Evolutionary conservation across 2,888 invertebrate genomes (phyloP).

Genomic region (Tinea pellionella): DNA sequence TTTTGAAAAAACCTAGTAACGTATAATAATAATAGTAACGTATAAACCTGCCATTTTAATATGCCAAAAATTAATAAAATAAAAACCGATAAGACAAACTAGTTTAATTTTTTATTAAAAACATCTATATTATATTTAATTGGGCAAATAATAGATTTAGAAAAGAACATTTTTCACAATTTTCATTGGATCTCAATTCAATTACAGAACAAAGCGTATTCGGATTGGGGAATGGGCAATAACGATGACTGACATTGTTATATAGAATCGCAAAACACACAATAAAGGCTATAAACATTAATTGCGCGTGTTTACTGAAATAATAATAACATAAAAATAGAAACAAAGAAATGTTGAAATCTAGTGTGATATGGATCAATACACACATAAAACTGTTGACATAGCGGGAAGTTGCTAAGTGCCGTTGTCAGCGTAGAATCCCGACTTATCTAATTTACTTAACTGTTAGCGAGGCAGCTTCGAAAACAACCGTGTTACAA

Average conservation of each 20-base stretch:
- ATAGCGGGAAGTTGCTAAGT: slow-evolving; percentile 48
- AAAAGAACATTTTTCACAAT: neutral
- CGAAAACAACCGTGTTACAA: slow-evolving; percentile 39
- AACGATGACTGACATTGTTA: neutral
- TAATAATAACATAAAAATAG: slow-evolving; percentile 3
- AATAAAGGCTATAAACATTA: neutral
- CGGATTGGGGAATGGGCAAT: neutral
- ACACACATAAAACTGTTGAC: slow-evolving; percentile 47
- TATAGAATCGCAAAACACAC: neutral
- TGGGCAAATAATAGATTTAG: neutral
- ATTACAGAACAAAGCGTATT: neutral
- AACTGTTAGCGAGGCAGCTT: slow-evolving; percentile 40
- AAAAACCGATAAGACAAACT: too few relatives aligned
- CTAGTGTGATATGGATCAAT: slow-evolving; percentile 23
- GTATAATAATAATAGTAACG: too few relatives aligned
- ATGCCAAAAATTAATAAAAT: too few relatives aligned
- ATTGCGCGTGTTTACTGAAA: neutral
- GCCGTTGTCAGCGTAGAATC: slow-evolving; percentile 38
- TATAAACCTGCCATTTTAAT: too few relatives aligned
- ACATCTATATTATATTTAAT: too few relatives aligned
- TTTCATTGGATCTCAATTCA: neutral
- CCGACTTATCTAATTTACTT: slow-evolving; percentile 57
- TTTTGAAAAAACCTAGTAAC: too few relatives aligned
- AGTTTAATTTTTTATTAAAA: too few relatives aligned
- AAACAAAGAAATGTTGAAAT: slow-evolving; percentile 4